A percentile compares a stretch with the other conserved stretches of the same genome.
Evolutionary conservation across 2,113 vertebrate genomes (phyloP).

Genomic region (Oryzias woworae): DNA sequence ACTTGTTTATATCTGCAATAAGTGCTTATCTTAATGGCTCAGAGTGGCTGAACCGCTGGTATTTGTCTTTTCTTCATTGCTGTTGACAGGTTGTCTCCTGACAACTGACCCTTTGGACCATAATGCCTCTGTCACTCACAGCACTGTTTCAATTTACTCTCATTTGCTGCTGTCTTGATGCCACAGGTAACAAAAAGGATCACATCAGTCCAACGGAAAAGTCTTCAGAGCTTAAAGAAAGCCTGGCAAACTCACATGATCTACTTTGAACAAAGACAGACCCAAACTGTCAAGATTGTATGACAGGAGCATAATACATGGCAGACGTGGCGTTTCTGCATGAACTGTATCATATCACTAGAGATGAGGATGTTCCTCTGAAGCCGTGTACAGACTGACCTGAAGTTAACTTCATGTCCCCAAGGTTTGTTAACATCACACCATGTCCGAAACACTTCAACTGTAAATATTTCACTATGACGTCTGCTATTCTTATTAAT

Average conservation of each 20-base stretch:
- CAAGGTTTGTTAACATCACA: conserved; percentile 17
- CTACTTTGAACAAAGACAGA: conserved; percentile 17
- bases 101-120: conserved; percentile 18
- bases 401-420: neutral
- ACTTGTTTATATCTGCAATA: conserved; percentile 11
- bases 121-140: conserved; percentile 59
- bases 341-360: conserved; percentile 8
- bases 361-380: conserved; percentile 10
- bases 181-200: conserved; percentile 42
- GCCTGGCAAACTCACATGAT: conserved; percentile 17
- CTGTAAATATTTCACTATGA: conserved; percentile 44
- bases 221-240: conserved; percentile 30
- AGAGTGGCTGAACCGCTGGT: conserved; percentile 1
- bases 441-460: conserved; percentile 8
- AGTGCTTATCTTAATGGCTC: conserved; percentile 10
- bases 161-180: conserved; percentile 47
- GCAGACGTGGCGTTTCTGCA: conserved; percentile 20
- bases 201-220: conserved; percentile 27
- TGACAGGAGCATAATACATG: conserved; percentile 10
- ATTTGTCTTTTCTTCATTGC: conserved; percentile 15
- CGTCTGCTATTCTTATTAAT: conserved; percentile 38
- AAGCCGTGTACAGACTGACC: neutral
- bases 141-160: conserved; percentile 55
- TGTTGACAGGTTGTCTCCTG: conserved; percentile 15
- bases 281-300: neutral